These are phyloP conservation scores for Asarcornis scutulata DNA, from an alignment of 2,113 vertebrate genomes.

Conservation along the genomic window DNA sequence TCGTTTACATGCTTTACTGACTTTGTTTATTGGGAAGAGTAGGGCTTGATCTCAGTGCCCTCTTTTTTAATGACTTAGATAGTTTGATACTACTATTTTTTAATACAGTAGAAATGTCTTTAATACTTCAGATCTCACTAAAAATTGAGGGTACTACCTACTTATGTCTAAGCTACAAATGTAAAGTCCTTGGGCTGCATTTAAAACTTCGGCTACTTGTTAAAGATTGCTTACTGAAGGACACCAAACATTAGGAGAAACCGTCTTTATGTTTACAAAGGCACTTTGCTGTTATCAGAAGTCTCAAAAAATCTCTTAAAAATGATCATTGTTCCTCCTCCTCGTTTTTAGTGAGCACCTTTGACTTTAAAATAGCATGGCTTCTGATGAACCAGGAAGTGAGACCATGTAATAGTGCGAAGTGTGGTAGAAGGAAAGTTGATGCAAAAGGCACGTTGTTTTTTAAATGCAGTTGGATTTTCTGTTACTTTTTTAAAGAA, in stretches of 20 bases:
- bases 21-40: not conserved
- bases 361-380: not conserved
- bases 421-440: not conserved
- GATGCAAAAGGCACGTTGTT: not conserved
- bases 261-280: not conserved
- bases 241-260: not conserved
- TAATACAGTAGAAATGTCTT: not conserved
- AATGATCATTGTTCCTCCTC: not conserved
- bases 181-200: not conserved
- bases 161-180: not conserved
- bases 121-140: not conserved
- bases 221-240: not conserved
- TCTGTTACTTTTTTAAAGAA: not conserved
- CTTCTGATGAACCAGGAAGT: conserved; percentile 63
- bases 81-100: not conserved
- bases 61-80: not conserved
- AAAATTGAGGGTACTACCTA: not conserved
- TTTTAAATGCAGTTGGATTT: not conserved
- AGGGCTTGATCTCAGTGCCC: not conserved
- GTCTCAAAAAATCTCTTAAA: not conserved
- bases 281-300: not conserved
- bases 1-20: not conserved
- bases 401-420: not conserved
- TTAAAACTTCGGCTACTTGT: not conserved
- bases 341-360: conserved; percentile 21